Conservation (phyloP, 2,797 vertebrate species). For the Chaunax sp. region DNA sequence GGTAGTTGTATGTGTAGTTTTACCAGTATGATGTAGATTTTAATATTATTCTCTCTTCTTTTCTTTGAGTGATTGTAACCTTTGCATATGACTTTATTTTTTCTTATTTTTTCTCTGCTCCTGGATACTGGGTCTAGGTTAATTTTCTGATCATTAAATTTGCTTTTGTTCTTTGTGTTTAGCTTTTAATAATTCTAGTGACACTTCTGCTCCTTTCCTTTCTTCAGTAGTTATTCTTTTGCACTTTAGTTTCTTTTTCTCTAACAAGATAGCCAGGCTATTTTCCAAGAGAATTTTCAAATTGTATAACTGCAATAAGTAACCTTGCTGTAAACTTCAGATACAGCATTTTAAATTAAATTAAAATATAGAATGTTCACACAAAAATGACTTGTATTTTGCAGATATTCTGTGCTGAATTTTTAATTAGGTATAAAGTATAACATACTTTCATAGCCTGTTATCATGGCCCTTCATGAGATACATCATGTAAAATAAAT, state of each 20-base stretch:
- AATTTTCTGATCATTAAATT: conserved; percentile 2
- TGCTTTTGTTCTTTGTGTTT: not conserved
- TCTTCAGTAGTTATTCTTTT: not conserved
- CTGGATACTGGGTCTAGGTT: not conserved
- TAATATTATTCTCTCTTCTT: conserved; percentile 6
- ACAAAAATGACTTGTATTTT: too few species aligned
- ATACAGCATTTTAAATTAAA: too few species aligned
- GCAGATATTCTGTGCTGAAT: too few species aligned
- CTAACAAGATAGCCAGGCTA: not conserved
- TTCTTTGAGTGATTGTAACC: not conserved
- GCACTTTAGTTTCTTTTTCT: not conserved
- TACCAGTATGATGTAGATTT: not conserved
- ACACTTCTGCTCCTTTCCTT: not conserved
- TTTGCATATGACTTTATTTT: conserved; percentile 1
- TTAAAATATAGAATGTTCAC: too few species aligned
- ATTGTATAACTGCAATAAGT: not conserved
- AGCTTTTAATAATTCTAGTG: not conserved
- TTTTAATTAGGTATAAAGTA: too few species aligned
- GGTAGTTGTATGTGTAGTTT: not conserved
- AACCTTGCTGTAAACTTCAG: not conserved
- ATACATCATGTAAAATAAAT: too few species aligned
- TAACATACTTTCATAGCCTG: too few species aligned
- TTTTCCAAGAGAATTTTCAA: not conserved
- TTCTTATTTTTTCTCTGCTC: conserved; percentile 10
- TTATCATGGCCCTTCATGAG: too few species aligned